Base-by-base conservation (phyloP, 2,113 vertebrate species). In the Benthochromis sp. region DNA sequence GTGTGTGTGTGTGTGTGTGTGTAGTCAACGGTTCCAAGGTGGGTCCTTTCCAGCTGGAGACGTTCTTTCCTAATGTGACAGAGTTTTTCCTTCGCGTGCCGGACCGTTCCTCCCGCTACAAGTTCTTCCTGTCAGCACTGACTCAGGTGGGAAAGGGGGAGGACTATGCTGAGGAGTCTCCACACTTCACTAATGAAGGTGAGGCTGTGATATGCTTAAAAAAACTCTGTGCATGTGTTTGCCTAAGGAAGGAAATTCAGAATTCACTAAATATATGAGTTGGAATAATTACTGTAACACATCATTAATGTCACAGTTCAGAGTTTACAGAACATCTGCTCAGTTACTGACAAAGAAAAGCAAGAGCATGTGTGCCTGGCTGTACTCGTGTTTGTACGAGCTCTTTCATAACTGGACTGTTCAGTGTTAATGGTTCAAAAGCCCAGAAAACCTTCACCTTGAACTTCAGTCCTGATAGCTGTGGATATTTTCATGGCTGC, bases 141-240 rank as follows among this genome's bases (percentile, higher is more conserved):
- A 98, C 99, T 0, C 97, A 98, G 94, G 97, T 98, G 94, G 99
- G 98, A 36, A 90, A 96, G 1, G 98, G 99, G 79, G 96, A 98
- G 76, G 27, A 93, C 2, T 83, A 94, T 47, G 92, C 95, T 1
- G 95, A 97, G 89, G 98, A 99, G 57, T 98, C 97, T 0, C 97
- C 98, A 1, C 95, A 97, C 17, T 95, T 97, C 47, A 80, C 97
- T 8, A 98, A 99, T 1, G 98, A 99, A 96, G 98, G 99, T 99
- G 96, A 88, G 96, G 79, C 27, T 16, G 38, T 8, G 4, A 7
- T n/a, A 19, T 36, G 29, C 31, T 36, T 36, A 63, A 11, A 19
- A 17, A 19, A 4, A 63, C 59, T 19, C 59, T 63, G 0, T 2
- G 16, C 27, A 17, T 47, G 11, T 47, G 21, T 47, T 76, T 76